Evolutionary conservation across 2,113 vertebrate genomes (phyloP).

Genomic region (Strix aluco): DNA sequence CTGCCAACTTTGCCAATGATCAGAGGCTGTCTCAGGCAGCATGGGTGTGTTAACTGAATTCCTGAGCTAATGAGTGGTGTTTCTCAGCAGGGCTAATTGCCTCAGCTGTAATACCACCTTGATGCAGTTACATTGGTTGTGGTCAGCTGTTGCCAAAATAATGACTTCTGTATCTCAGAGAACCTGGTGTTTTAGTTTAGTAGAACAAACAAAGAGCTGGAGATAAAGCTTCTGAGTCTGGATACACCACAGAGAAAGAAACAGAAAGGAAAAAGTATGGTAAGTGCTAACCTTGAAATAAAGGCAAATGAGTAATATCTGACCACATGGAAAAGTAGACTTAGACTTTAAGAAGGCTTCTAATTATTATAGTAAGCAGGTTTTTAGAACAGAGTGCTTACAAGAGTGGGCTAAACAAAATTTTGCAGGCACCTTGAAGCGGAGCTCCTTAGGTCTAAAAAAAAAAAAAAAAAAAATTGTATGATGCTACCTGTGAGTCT

Average conservation of each 20-base stretch:
- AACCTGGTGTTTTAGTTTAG: neutral
- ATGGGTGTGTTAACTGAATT: neutral
- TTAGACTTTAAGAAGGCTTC: neutral
- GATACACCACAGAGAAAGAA: fast-evolving
- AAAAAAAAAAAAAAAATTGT: neutral
- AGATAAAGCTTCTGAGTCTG: neutral
- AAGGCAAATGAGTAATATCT: neutral
- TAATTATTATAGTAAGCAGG: neutral
- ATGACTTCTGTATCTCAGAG: neutral
- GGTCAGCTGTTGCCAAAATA: neutral
- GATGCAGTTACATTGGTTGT: neutral
- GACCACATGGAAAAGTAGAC: neutral
- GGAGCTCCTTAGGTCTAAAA: neutral
- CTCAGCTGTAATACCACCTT: neutral
- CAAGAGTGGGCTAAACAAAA: neutral
- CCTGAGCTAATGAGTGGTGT: neutral
- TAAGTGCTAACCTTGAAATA: neutral
- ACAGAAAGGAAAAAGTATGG: neutral
- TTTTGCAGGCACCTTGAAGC: neutral
- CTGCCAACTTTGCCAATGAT: neutral
- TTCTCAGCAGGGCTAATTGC: neutral
- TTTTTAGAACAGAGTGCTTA: neutral
- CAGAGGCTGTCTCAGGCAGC: neutral
- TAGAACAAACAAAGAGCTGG: neutral
- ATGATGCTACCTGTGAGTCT: neutral